phyloP scores from a whole-genome alignment of 2,888 invertebrate species.

The Anagyrus pseudococci region DNA sequence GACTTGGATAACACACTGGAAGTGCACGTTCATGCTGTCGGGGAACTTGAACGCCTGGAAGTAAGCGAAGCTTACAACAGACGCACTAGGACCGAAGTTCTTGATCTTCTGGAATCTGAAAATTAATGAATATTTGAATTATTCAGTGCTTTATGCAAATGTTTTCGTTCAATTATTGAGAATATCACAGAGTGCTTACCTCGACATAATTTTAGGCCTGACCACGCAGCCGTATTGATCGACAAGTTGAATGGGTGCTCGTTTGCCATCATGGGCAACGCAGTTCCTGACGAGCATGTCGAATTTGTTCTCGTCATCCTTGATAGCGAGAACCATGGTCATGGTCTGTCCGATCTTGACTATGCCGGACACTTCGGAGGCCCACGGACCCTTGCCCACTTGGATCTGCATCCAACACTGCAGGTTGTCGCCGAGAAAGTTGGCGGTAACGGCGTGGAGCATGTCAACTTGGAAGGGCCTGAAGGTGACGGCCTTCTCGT shows the following conservation, averaged over 20 bases:
- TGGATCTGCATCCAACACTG: slow-evolving; percentile 99
- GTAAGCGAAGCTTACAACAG: slow-evolving; percentile 92
- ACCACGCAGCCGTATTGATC: slow-evolving; percentile 94
- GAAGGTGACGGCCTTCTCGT: slow-evolving; percentile 94
- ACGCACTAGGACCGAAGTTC: slow-evolving; percentile 93
- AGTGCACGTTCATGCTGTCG: slow-evolving; percentile 96
- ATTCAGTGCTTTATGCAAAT: background rate
- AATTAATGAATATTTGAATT: background rate
- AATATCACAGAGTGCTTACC: slow-evolving; percentile 44
- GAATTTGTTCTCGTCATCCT: slow-evolving; percentile 95
- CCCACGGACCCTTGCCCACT: slow-evolving; percentile 96
- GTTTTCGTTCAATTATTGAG: background rate
- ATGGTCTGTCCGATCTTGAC: slow-evolving; percentile 96
- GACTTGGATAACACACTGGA: slow-evolving; percentile 95
- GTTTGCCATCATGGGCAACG: slow-evolving; percentile 92
- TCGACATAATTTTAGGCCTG: slow-evolving; percentile 90
- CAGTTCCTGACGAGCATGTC: slow-evolving; percentile 95
- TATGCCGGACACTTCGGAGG: slow-evolving; percentile 94
- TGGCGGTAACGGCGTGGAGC: slow-evolving; percentile 93
- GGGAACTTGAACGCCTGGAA: slow-evolving; percentile 98
- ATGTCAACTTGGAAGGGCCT: slow-evolving; percentile 95
- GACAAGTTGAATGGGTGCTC: slow-evolving; percentile 90
- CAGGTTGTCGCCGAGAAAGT: slow-evolving; percentile 93
- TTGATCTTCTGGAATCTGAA: slow-evolving; percentile 92
- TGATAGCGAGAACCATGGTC: slow-evolving; percentile 96